Base-by-base conservation (phyloP, 2,888 invertebrate genomes). In the Hydriomena furcata region DNA sequence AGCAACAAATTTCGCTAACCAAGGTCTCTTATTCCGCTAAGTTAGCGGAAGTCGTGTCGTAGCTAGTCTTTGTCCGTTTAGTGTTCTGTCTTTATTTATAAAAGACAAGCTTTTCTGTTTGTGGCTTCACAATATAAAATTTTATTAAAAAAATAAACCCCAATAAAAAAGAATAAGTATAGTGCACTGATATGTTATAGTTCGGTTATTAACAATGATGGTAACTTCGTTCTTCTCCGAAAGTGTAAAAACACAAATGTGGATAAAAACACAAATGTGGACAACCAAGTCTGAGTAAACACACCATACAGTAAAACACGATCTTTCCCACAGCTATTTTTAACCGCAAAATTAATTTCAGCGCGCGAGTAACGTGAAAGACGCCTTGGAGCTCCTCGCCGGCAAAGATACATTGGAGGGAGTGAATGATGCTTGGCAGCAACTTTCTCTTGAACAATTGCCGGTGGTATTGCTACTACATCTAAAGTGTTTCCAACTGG, bases 401-500 rank as follows among this genome's bases (percentile, higher is more conserved):
- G 94, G 94, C 7, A 95, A 95, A 63, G 97, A 98, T 76, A 93
- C 94, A 38, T 85, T 98, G 6, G 96, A 97, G 79, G 98, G 98
- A 8, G 95, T 96, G 55, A 95, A 95, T 0, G 95, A 97, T 64
- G 97, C 98, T 0, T 97, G 96, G 94, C 96, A 97, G 73, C 97
- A 97, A 80, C 93, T 96, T 46, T 95, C 95, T 7, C 82, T 99
- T 12, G 98, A 98, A 70, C 95, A 97, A 76, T 83, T 98, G 55
- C 99, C 98, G 0, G 93, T 96, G 3, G 95, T 98, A 1, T 91
- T 99, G 34, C 93, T 99, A 64, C 89, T 99, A 61, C 98, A 99
- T 81, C 92, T 99, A 50, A 99, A 99, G 84, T 96, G 97, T 89
- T 98, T 99, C 88, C 96, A 98, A 77, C 95, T 97, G 65, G 94